phyloP scores from a whole-genome alignment of 2,797 vertebrate genomes.

The Ammospiza maritima region DNA sequence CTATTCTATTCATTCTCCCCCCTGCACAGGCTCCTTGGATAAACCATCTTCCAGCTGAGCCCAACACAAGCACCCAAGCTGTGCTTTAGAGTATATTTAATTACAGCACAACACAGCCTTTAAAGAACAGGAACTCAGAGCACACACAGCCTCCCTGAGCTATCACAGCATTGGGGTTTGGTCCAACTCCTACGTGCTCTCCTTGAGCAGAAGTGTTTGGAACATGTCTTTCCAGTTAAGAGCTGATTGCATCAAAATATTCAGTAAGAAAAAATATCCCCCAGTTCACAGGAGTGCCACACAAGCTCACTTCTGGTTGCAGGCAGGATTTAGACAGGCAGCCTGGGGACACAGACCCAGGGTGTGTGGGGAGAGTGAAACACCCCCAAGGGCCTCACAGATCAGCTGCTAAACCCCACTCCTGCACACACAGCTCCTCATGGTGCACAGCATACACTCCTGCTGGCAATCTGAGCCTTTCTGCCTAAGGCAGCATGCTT shows the following conservation, averaged over 20 bases:
- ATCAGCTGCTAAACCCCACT: not conserved
- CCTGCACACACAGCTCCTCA: not conserved
- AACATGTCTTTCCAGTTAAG: not conserved
- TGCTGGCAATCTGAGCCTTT: not conserved
- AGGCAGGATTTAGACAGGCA: not conserved
- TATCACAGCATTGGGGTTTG: rapidly evolving
- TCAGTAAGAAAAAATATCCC: not conserved
- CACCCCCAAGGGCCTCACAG: not conserved
- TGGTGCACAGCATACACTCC: not conserved
- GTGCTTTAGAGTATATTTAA: not conserved
- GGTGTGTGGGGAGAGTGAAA: not conserved
- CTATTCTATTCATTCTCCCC: not conserved
- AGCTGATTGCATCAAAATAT: not conserved
- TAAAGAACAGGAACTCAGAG: not conserved
- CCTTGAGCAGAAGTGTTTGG: not conserved
- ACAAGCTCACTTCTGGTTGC: not conserved
- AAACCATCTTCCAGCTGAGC: not conserved
- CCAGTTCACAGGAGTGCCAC: not conserved
- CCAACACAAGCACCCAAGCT: not conserved
- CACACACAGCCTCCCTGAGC: not conserved
- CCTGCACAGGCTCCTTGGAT: not conserved
- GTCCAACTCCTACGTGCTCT: not conserved
- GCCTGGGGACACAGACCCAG: not conserved
- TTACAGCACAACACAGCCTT: not conserved
- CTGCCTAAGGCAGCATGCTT: not conserved